Percentiles rank a stretch among this genome's conserved stretches.
Conservation (phyloP, 2,888 invertebrate species). For the Euzophera pinguis region DNA sequence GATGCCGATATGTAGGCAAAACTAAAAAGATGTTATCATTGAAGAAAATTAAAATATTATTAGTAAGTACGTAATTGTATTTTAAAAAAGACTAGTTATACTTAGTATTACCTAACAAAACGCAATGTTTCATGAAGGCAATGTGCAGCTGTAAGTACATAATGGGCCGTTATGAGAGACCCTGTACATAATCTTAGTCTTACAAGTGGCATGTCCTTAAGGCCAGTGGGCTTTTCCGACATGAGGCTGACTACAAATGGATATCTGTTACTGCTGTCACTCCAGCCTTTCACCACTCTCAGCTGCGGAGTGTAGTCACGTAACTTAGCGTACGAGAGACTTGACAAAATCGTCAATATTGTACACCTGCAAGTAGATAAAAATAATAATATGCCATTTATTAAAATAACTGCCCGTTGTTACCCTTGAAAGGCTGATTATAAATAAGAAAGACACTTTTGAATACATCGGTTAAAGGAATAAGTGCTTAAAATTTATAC, state of each 20-base stretch:
- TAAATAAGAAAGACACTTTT: too few species aligned
- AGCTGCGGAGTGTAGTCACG: neutral
- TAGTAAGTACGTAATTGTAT: too few species aligned
- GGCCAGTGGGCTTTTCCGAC: neutral
- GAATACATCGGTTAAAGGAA: too few species aligned
- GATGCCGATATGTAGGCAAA: too few species aligned
- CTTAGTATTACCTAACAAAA: neutral
- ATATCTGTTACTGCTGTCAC: neutral
- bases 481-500: too few species aligned
- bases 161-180: neutral
- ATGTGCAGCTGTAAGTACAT: neutral
- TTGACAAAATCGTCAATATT: neutral
- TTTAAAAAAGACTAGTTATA: too few species aligned
- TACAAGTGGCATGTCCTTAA: neutral
- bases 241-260: neutral
- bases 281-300: neutral
- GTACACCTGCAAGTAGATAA: neutral
- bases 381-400: neutral
- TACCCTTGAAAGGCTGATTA: too few species aligned
- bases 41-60: too few species aligned
- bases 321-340: neutral
- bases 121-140: neutral
- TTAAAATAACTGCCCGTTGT: too few species aligned
- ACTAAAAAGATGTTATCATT: too few species aligned
- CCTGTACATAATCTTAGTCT: neutral